Conservation (phyloP, 1,140 invertebrate genomes). For the Habropoda laboriosa region DNA sequence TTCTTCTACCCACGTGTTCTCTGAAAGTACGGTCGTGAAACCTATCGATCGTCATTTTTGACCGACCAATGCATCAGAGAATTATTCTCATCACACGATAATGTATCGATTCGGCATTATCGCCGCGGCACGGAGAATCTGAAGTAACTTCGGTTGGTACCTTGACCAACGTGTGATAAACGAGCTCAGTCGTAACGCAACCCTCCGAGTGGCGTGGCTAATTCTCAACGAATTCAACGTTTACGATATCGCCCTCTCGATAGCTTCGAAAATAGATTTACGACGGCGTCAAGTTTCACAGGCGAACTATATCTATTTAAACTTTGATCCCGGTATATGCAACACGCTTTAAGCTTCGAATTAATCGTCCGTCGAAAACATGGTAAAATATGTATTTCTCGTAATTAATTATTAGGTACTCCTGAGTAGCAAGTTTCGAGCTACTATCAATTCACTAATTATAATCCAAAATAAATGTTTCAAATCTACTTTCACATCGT, state of each 20-base stretch:
- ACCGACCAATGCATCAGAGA: background rate
- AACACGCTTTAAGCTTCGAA: background rate
- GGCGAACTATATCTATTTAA: background rate
- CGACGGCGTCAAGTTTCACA: too few relatives aligned
- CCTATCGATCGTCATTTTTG: background rate
- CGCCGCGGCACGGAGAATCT: background rate
- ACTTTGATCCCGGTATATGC: background rate
- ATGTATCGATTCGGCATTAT: background rate
- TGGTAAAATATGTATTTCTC: background rate
- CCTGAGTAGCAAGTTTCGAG: too few relatives aligned
- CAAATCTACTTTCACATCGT: background rate
- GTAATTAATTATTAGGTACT: background rate
- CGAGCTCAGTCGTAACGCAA: background rate
- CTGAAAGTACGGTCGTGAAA: too few relatives aligned
- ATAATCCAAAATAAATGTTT: too few relatives aligned
- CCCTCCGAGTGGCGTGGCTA: background rate
- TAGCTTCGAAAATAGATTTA: background rate
- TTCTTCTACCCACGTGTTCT: background rate
- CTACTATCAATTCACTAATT: too few relatives aligned
- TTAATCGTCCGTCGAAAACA: background rate
- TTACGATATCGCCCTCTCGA: background rate
- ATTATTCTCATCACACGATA: conserved; percentile 10
- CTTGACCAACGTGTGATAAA: conserved; percentile 30
- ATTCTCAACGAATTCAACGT: background rate
- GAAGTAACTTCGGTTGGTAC: conserved; percentile 30